Evolutionary conservation across 2,888 invertebrate species (phyloP).

Genomic region (Galerucella nymphaeae): DNA sequence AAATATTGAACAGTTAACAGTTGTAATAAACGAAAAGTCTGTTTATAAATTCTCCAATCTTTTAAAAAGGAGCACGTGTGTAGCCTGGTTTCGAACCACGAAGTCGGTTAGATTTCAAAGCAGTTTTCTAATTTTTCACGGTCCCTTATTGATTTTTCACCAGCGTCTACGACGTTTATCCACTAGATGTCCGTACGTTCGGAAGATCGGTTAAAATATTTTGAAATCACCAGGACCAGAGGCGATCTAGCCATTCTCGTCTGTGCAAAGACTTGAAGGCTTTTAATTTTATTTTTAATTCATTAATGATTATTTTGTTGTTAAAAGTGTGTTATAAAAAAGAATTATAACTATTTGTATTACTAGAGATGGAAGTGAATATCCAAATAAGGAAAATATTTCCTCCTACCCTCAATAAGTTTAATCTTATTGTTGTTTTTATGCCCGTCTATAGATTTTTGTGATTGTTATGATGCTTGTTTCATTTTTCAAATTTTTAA

Average conservation of each 20-base stretch:
- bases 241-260: not conserved
- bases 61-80: not conserved
- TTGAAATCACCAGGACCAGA: not conserved
- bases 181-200: conserved; percentile 16
- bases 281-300: not conserved
- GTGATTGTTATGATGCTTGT: too few relatives aligned
- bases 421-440: too few relatives aligned
- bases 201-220: not conserved
- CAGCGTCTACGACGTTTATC: not conserved
- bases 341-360: too few relatives aligned
- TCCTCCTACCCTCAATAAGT: not conserved
- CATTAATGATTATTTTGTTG: not conserved
- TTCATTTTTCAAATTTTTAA: too few relatives aligned
- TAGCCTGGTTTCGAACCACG: conserved; percentile 19
- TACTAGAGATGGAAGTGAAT: too few relatives aligned
- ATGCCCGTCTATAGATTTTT: too few relatives aligned
- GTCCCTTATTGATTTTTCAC: conserved; percentile 23
- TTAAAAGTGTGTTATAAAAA: too few relatives aligned
- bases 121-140: conserved; percentile 24
- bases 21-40: too few relatives aligned
- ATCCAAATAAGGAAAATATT: too few relatives aligned
- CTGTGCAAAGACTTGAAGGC: not conserved
- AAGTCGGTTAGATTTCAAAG: not conserved
- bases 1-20: too few relatives aligned
- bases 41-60: not conserved